These are phyloP conservation scores for Galerucella calmariensis DNA, from an alignment of 2,888 invertebrate genomes.

Conservation along the genomic window DNA sequence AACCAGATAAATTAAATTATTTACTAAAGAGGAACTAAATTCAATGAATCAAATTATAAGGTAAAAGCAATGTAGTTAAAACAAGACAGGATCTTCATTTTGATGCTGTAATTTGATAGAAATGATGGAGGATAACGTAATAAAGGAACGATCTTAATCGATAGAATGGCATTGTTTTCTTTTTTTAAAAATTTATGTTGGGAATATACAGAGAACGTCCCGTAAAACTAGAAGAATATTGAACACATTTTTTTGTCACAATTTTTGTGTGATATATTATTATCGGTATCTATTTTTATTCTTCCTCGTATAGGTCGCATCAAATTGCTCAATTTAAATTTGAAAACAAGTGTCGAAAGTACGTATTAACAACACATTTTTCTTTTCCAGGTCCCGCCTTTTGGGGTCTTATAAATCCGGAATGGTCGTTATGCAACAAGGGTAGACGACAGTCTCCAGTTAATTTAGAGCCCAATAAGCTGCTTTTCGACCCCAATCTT, in stretches of 20 bases:
- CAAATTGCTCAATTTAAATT: too few relatives aligned
- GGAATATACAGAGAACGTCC: too few relatives aligned
- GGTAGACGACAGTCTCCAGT: constrained; percentile 97
- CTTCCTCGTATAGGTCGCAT: too few relatives aligned
- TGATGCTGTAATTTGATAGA: background rate
- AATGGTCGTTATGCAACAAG: constrained; percentile 97
- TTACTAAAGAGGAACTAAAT: constrained; percentile 20
- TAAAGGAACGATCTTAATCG: too few relatives aligned
- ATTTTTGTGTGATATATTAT: too few relatives aligned
- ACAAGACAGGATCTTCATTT: constrained; percentile 3
- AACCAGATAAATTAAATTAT: constrained; percentile 21
- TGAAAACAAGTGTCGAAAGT: too few relatives aligned
- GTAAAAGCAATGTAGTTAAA: constrained; percentile 16
- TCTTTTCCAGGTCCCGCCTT: constrained; percentile 88
- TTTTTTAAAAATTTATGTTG: too few relatives aligned
- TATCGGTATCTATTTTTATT: too few relatives aligned
- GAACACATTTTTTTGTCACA: too few relatives aligned
- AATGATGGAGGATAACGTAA: background rate
- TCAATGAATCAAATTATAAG: constrained; percentile 43
- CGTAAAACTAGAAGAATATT: too few relatives aligned
- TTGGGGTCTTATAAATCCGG: constrained; percentile 98
- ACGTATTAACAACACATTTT: constrained; percentile 9
- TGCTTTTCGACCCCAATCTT: constrained; percentile 96
- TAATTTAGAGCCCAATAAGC: constrained; percentile 92
- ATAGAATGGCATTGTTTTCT: too few relatives aligned